A percentile compares a stretch with the other conserved stretches of the same genome.
phyloP scores from a whole-genome alignment of 2,888 invertebrate genomes.

The Autographa pulchrina region DNA sequence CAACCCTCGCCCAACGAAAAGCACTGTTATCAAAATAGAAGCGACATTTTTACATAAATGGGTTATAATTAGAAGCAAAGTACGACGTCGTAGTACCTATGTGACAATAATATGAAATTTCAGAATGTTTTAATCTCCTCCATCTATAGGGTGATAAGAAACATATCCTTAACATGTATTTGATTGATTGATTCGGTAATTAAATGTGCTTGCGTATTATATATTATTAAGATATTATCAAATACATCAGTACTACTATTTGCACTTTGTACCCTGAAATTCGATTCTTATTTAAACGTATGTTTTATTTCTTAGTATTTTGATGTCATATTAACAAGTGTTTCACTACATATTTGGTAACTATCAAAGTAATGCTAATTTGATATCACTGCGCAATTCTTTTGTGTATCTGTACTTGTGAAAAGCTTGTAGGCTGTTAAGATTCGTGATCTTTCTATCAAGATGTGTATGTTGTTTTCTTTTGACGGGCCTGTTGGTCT shows the following conservation, averaged over 20 bases:
- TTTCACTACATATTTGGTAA: conserved; percentile 31
- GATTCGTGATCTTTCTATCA: neutral
- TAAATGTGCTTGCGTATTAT: neutral
- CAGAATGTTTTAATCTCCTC: neutral
- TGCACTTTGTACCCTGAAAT: conserved; percentile 17
- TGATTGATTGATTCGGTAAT: neutral
- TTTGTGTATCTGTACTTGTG: neutral
- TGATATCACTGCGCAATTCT: conserved; percentile 4
- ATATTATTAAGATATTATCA: conserved; percentile 28
- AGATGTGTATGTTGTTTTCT: no score
- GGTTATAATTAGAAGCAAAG: neutral
- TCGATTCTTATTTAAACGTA: conserved; percentile 14
- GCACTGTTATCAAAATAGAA: neutral
- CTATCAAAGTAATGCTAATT: conserved; percentile 30
- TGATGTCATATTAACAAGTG: conserved; percentile 42
- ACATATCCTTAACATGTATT: neutral
- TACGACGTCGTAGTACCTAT: neutral
- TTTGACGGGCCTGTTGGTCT: no score
- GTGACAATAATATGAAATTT: neutral
- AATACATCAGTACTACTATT: conserved; percentile 14
- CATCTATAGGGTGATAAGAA: neutral
- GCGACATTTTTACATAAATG: neutral
- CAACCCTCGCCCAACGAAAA: neutral
- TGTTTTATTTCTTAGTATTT: conserved; percentile 29
- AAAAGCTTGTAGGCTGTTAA: conserved; percentile 1